Evolutionary conservation across 2,113 vertebrate species (phyloP).

Genomic region (Plectropomus leopardus): DNA sequence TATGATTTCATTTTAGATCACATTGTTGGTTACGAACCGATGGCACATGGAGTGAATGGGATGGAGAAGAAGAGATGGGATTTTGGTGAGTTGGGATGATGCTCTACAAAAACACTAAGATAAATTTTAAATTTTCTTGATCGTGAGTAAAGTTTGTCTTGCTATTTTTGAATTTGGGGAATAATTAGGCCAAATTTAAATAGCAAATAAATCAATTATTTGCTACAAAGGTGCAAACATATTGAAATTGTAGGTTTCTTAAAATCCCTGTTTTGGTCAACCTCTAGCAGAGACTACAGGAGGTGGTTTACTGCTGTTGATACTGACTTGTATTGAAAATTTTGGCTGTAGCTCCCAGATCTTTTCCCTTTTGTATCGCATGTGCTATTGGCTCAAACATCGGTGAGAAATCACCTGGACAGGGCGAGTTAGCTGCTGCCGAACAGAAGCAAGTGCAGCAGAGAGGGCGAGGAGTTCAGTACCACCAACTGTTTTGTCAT

Average conservation of each 20-base stretch:
- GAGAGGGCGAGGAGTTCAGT: slow-evolving; percentile 52
- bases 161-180: neutral
- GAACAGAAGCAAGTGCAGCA: slow-evolving; percentile 70
- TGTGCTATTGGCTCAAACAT: slow-evolving; percentile 75
- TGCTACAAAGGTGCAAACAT: neutral
- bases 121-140: neutral
- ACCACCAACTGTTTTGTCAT: slow-evolving; percentile 14
- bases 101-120: neutral
- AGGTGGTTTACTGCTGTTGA: neutral
- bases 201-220: neutral
- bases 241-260: too few relatives aligned
- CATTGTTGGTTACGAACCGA: slow-evolving; percentile 63
- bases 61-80: slow-evolving; percentile 60
- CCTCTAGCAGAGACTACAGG: neutral
- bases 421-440: slow-evolving; percentile 69
- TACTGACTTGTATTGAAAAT: too few relatives aligned
- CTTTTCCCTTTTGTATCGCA: slow-evolving; percentile 45
- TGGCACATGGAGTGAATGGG: slow-evolving; percentile 73
- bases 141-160: neutral
- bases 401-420: slow-evolving; percentile 48
- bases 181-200: neutral
- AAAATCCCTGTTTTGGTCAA: neutral
- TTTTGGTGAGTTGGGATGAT: slow-evolving; percentile 1
- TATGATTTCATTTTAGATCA: slow-evolving; percentile 39
- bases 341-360: neutral